Base-by-base conservation (phyloP, 2,888 invertebrate genomes). In the Griposia aprilina region DNA sequence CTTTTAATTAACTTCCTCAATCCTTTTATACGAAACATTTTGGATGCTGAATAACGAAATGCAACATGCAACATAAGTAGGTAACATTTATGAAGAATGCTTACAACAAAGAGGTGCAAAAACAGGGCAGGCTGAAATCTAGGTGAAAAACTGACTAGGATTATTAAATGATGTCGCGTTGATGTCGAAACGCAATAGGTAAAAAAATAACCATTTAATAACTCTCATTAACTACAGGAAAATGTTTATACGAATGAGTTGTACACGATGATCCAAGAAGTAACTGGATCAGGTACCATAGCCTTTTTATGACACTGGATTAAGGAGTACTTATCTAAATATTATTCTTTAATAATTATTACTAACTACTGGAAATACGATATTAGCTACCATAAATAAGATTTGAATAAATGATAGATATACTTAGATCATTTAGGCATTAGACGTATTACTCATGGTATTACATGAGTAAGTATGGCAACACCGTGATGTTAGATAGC, bases 1-100 rank as follows among this genome's bases (percentile, higher is more conserved):
- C 2, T 60, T 30, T 6, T 30, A 30, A 52, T 15, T 6, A 30
- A 30, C 15, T 68, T 23, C 6, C 1, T 17, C n/a, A 36, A 30
- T 15, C 23, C 8, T 23, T 17, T 0, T 36, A 30, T 1, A 36
- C 7, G 4, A n/a, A 62, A 62, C 7, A n/a, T 65, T n/a, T 69
- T 69, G 11, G 17, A 30, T 15, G 8, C 2, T 50, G 20, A 30
- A 3, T 45, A 45, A 0, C 20, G 15, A 55, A n/a, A 36, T 69
- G n/a, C n/a, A 17, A 62, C 8, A 4, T 36, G 30, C 30, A 20
- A 48, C 4, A 3, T 36, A 36, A 0, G 6, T 17, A 63, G 3
- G 62, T 69, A 69, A n/a, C n/a, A 36, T 69, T 69, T 69, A 65
- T 36, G 65, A 69, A 65, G 69, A 65, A n/a, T 20, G 69, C 36